Conservation (phyloP, 2,113 vertebrate species). For the Brachyhypopomus occidentalis region DNA sequence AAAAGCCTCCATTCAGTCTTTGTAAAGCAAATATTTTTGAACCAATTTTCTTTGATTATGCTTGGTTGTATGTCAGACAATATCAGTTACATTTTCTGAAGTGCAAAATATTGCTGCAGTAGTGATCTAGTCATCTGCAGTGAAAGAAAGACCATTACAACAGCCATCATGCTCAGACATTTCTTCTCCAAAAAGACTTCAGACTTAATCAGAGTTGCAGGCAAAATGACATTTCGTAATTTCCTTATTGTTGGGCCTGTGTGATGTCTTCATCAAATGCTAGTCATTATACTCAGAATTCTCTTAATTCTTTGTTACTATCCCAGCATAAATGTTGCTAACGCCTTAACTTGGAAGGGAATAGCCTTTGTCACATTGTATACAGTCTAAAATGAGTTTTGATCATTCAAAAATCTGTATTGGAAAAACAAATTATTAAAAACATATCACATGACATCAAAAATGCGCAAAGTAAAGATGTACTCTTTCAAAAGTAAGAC, state of each 20-base stretch:
- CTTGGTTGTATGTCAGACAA: not conserved
- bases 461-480: not conserved
- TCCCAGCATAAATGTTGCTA: not conserved
- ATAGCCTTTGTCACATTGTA: not conserved
- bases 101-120: constrained; percentile 50
- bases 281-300: not conserved
- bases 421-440: not conserved
- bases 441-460: not conserved
- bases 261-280: not conserved
- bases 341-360: not conserved
- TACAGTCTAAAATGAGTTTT: no score
- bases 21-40: no score
- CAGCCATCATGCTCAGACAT: constrained; percentile 46
- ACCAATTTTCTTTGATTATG: no score
- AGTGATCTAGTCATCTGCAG: constrained; percentile 23
- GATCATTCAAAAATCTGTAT: not conserved
- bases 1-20: not conserved
- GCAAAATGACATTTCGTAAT: not conserved
- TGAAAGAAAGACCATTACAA: constrained; percentile 18
- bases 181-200: constrained; percentile 54
- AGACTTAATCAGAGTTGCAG: not conserved
- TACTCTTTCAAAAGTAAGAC: not conserved
- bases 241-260: not conserved
- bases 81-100: not conserved
- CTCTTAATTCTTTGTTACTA: not conserved